These are phyloP conservation scores for Coccyzus lansbergi DNA, from an alignment of 2,797 vertebrate species.

Conservation along the genomic window DNA sequence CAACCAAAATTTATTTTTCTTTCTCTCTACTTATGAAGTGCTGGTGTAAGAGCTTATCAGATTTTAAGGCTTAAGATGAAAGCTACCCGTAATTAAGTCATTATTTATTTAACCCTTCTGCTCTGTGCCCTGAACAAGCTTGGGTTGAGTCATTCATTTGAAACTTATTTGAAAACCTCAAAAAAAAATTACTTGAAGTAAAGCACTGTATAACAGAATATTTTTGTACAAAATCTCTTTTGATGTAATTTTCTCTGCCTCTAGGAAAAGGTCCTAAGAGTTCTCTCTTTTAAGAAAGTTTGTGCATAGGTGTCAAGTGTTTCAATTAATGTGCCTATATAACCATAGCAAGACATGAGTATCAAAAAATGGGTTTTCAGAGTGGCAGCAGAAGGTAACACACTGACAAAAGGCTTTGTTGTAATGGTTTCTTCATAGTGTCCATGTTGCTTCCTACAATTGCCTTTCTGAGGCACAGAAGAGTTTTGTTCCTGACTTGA, in stretches of 20 bases:
- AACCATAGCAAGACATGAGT: not conserved
- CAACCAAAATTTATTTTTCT: not conserved
- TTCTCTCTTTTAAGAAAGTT: not conserved
- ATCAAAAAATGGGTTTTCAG: not conserved
- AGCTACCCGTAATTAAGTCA: not conserved
- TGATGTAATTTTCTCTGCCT: not conserved
- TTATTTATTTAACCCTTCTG: not conserved
- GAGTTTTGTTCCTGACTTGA: accelerated
- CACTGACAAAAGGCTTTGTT: not conserved
- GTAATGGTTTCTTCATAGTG: not conserved
- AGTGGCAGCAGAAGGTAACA: not conserved
- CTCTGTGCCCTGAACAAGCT: not conserved
- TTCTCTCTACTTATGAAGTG: not conserved
- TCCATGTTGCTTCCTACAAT: not conserved
- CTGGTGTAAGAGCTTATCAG: not conserved
- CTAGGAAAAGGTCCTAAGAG: not conserved
- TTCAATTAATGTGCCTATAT: not conserved
- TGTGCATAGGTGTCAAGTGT: not conserved
- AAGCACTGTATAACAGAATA: not conserved
- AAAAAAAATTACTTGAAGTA: not conserved
- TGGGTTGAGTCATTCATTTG: not conserved
- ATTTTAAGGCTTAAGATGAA: not conserved
- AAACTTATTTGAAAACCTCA: not conserved
- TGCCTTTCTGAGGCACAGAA: not conserved
- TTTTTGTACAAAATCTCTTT: not conserved